Conservation (phyloP, 2,113 vertebrate species). For the Tyto alba region DNA sequence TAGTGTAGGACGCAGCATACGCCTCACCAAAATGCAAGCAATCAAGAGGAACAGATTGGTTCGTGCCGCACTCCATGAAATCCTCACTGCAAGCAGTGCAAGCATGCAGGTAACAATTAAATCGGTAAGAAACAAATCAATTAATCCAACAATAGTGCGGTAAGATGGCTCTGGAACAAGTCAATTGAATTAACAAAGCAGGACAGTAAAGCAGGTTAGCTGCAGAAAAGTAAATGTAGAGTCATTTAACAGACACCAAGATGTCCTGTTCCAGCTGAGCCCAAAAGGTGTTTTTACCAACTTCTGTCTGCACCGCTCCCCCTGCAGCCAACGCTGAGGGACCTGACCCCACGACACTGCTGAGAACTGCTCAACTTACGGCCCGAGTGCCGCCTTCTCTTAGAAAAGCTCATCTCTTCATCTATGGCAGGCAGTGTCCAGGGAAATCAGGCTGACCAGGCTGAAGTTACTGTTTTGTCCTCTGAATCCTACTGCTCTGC, state of each 20-base stretch:
- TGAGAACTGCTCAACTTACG: background rate
- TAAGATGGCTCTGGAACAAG: background rate
- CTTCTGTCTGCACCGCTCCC: background rate
- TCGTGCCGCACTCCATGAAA: background rate
- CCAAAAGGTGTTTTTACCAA: background rate
- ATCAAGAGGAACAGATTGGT: background rate
- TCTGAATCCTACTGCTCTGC: background rate
- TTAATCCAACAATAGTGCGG: background rate
- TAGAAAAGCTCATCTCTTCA: background rate
- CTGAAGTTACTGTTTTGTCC: background rate
- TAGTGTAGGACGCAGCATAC: accelerated
- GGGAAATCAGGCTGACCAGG: background rate
- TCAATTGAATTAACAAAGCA: background rate
- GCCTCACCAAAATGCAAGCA: background rate
- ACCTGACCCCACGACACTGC: background rate
- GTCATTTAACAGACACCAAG: background rate
- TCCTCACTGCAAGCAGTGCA: background rate
- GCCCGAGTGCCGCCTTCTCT: background rate
- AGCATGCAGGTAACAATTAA: background rate
- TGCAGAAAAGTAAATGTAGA: background rate
- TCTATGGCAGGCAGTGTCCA: accelerated
- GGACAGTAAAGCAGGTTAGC: background rate
- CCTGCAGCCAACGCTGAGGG: background rate
- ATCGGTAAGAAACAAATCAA: background rate
- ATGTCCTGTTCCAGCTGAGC: background rate